These are phyloP conservation scores for Ochropleura leucogaster DNA, from an alignment of 2,888 invertebrate species.

Conservation along the genomic window DNA sequence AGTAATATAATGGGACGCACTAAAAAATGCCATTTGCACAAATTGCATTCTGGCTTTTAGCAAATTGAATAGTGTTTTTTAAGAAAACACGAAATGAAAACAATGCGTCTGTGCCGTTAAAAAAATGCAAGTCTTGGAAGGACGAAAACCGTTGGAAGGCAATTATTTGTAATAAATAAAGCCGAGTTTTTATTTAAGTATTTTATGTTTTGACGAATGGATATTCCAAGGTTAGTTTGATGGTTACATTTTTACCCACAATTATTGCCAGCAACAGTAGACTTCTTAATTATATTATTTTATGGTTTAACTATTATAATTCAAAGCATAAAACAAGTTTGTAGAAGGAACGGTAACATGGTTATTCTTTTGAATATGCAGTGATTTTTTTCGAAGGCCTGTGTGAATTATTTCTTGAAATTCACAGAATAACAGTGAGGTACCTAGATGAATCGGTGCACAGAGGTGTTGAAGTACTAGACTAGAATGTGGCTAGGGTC, in stretches of 20 bases:
- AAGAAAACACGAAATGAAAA: constrained; percentile 56
- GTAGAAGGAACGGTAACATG: neutral
- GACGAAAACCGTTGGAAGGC: constrained; percentile 61
- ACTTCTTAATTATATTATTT: constrained; percentile 9
- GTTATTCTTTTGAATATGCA: constrained; percentile 1
- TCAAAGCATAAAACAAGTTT: neutral
- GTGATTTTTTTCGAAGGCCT: neutral
- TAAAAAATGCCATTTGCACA: constrained; percentile 86
- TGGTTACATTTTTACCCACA: constrained; percentile 33
- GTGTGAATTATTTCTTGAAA: constrained; percentile 35
- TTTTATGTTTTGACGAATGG: constrained; percentile 47
- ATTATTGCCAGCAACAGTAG: constrained; percentile 11
- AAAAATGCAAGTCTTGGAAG: constrained; percentile 78
- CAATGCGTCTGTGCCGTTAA: constrained; percentile 64
- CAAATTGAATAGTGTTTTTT: constrained; percentile 72
- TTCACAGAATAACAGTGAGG: constrained; percentile 61
- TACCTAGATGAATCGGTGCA: constrained; percentile 77
- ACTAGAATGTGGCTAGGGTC: constrained; percentile 90
- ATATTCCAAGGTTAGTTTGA: constrained; percentile 36
- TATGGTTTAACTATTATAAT: constrained; percentile 19
- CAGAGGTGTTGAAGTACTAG: constrained; percentile 85
- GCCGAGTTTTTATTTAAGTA: constrained; percentile 55
- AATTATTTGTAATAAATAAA: constrained; percentile 54
- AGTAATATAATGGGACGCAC: constrained; percentile 73
- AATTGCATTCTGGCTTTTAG: constrained; percentile 78